Evolutionary conservation across 1,140 invertebrate genomes (phyloP).

Genomic region (Teleogryllus occipitalis): DNA sequence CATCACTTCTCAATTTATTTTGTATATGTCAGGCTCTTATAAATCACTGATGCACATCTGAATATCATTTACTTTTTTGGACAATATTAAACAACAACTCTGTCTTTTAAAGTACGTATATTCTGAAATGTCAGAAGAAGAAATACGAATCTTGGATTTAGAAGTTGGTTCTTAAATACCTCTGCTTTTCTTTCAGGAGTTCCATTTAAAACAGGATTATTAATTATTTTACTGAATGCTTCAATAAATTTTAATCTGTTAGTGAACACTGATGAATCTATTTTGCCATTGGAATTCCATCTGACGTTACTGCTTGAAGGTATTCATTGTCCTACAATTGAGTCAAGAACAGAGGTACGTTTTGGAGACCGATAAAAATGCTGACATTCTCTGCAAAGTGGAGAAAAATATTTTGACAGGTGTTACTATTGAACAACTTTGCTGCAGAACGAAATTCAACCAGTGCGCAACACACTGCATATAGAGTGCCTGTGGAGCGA

Average conservation of each 20-base stretch:
- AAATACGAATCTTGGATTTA: conserved; percentile 16
- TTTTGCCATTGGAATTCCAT: background rate
- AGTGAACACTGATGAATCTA: too few relatives aligned
- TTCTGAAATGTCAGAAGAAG: conserved; percentile 14
- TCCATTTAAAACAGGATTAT: background rate
- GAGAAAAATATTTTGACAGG: conserved; percentile 19
- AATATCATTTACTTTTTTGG: conserved; percentile 6
- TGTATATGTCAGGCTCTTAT: conserved; percentile 1
- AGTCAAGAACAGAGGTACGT: conserved; percentile 10
- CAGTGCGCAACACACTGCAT: conserved; percentile 20
- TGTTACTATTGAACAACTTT: conserved; percentile 10
- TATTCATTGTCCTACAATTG: background rate
- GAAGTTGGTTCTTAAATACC: background rate
- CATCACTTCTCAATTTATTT: background rate
- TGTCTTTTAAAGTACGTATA: conserved; percentile 19
- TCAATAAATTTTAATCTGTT: conserved; percentile 6
- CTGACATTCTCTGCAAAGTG: conserved; percentile 15
- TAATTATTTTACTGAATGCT: conserved; percentile 6
- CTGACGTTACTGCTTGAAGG: background rate
- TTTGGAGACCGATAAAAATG: conserved; percentile 23
- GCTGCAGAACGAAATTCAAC: conserved; percentile 20
- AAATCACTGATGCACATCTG: background rate
- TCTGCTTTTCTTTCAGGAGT: background rate
- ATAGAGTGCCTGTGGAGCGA: conserved; percentile 19
- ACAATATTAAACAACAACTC: conserved; percentile 20